Conservation (phyloP, 2,888 invertebrate genomes). For the Pammene fasciana region DNA sequence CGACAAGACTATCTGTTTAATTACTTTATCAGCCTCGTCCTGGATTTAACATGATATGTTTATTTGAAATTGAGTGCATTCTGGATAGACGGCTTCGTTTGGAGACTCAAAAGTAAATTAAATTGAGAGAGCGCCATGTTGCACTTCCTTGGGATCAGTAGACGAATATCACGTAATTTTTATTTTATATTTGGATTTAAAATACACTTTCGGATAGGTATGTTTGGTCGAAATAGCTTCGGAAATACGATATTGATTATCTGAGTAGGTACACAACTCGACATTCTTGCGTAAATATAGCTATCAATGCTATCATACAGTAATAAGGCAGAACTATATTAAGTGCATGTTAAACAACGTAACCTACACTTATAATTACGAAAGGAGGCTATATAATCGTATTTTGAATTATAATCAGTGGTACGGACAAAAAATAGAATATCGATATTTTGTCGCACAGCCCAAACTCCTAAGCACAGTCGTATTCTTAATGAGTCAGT, state of each 20-base stretch:
- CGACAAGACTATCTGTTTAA: slow-evolving; percentile 35
- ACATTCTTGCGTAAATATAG: no score
- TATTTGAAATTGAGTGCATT: background rate
- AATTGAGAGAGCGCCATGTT: background rate
- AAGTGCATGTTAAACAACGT: no score
- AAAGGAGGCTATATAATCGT: no score
- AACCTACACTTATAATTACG: no score
- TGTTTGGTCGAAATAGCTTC: background rate
- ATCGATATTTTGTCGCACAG: slow-evolving; percentile 47
- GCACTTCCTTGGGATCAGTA: background rate
- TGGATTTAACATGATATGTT: background rate
- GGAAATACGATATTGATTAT: background rate
- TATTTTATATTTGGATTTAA: no score
- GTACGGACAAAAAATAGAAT: background rate
- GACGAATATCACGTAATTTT: background rate
- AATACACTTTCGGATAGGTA: no score
- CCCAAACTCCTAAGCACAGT: slow-evolving; percentile 47
- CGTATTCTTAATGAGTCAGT: slow-evolving; percentile 54
- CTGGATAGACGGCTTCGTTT: background rate
- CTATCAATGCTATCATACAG: no score
- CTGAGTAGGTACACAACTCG: no score
- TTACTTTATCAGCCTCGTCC: slow-evolving; percentile 8
- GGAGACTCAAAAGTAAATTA: background rate
- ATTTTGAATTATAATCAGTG: no score
- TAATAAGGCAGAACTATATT: no score